Evolutionary conservation across 2,797 vertebrate genomes (phyloP).

Genomic region (Craterocephalus amniculus): DNA sequence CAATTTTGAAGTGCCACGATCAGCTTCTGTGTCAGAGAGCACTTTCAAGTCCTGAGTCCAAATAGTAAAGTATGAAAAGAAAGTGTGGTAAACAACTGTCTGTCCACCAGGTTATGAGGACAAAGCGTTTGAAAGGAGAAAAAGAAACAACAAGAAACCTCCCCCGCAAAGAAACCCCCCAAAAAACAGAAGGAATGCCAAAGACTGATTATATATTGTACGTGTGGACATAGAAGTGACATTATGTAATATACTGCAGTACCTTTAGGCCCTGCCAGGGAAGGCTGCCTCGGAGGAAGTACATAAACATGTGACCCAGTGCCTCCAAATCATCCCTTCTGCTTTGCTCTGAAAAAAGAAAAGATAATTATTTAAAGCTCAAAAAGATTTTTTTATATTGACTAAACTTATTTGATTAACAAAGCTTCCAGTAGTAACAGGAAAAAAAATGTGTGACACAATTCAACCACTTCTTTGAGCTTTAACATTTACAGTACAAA

Average conservation of each 20-base stretch:
- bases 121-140: background rate
- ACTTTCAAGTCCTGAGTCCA: background rate
- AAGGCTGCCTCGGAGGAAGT: slow-evolving; percentile 96
- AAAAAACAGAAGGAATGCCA: slow-evolving; percentile 13
- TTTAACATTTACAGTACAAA: background rate
- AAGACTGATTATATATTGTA: slow-evolving; percentile 20
- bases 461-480: background rate
- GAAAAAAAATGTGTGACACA: background rate
- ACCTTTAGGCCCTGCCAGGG: slow-evolving; percentile 99
- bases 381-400: too few relatives aligned
- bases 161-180: too few relatives aligned
- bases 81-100: background rate
- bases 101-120: slow-evolving; percentile 10
- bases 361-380: slow-evolving; percentile 1
- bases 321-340: slow-evolving; percentile 97
- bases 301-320: slow-evolving; percentile 99
- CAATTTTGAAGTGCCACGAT: too few relatives aligned
- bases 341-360: slow-evolving; percentile 91
- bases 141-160: background rate
- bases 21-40: background rate
- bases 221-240: slow-evolving; percentile 2
- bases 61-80: slow-evolving; percentile 5
- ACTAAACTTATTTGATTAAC: too few relatives aligned
- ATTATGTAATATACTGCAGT: slow-evolving; percentile 25
- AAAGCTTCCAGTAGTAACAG: background rate